phyloP scores from a whole-genome alignment of 2,888 invertebrate genomes.

The Tyria jacobaeae region DNA sequence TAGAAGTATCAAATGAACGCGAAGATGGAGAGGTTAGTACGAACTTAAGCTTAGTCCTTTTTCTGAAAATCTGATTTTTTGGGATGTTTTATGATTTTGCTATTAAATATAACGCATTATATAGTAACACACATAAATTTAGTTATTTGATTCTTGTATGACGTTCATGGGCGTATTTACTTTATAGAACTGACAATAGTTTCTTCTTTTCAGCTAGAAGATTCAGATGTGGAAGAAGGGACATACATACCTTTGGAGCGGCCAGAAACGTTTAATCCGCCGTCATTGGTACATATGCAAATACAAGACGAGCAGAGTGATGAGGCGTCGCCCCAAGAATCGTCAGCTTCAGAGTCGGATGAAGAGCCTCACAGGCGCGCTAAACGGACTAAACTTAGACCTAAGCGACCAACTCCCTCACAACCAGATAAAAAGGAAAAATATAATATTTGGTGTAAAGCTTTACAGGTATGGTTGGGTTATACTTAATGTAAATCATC shows the following conservation, averaged over 20 bases:
- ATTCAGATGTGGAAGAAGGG: slow-evolving; percentile 84
- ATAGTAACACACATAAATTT: background rate
- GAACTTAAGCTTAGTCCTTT: slow-evolving; percentile 45
- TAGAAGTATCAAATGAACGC: slow-evolving; percentile 87
- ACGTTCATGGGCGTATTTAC: slow-evolving; percentile 13
- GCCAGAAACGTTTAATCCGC: slow-evolving; percentile 84
- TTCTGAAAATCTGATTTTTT: slow-evolving; percentile 2
- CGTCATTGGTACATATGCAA: slow-evolving; percentile 81
- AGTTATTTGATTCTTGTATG: no score
- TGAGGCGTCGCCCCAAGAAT: slow-evolving; percentile 82
- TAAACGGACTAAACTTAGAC: slow-evolving; percentile 85
- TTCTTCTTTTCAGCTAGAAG: slow-evolving; percentile 70
- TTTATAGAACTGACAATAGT: slow-evolving; percentile 12
- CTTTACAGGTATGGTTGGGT: slow-evolving; percentile 74
- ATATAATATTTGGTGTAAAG: slow-evolving; percentile 92
- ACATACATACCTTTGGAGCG: slow-evolving; percentile 87
- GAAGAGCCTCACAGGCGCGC: slow-evolving; percentile 82
- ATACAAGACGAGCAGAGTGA: slow-evolving; percentile 88
- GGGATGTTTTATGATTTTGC: background rate
- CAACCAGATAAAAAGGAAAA: slow-evolving; percentile 87
- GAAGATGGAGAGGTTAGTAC: slow-evolving; percentile 90
- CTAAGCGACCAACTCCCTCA: slow-evolving; percentile 60
- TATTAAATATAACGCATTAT: background rate
- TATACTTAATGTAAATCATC: background rate
- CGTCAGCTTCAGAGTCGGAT: slow-evolving; percentile 87